Evolutionary conservation across 2,888 invertebrate species (phyloP).

Genomic region (Lycophotia porphyrea): DNA sequence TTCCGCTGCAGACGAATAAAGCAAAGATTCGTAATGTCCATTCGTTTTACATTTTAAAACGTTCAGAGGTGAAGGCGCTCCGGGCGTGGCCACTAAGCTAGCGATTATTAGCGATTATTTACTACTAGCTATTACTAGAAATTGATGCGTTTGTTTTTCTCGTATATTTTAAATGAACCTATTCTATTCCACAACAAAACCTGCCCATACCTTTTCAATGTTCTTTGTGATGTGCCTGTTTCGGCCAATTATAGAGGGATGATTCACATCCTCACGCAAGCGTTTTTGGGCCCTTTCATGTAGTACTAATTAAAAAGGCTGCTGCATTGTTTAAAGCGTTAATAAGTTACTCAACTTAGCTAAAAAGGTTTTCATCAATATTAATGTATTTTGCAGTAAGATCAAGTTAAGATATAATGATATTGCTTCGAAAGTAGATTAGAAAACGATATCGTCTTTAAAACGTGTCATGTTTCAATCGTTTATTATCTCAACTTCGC

Average conservation of each 20-base stretch:
- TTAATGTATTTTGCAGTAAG: not conserved
- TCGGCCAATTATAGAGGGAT: not conserved
- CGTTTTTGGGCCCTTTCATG: not conserved
- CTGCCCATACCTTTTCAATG: not conserved
- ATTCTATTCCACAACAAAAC: not conserved
- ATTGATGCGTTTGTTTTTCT: not conserved
- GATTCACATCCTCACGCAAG: not conserved
- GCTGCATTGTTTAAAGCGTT: not conserved
- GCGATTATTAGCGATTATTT: too few species aligned
- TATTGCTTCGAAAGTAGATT: slow-evolving; percentile 10
- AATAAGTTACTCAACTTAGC: not conserved
- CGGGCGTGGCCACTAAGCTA: not conserved
- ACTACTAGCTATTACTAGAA: too few species aligned
- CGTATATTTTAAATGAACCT: not conserved
- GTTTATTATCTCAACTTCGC: slow-evolving; percentile 14
- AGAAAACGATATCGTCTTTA: slow-evolving; percentile 1
- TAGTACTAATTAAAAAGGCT: not conserved
- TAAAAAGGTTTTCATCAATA: not conserved
- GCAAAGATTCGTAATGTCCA: slow-evolving; percentile 44
- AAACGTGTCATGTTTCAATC: slow-evolving; percentile 6
- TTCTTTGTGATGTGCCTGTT: not conserved
- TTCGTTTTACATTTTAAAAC: slow-evolving; percentile 70
- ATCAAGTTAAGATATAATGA: not conserved
- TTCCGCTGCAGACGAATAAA: slow-evolving; percentile 44
- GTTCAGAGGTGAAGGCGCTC: slow-evolving; percentile 48